These are phyloP conservation scores for Sphenodon punctatus DNA, from an alignment of 2,797 vertebrate genomes.

Conservation along the genomic window DNA sequence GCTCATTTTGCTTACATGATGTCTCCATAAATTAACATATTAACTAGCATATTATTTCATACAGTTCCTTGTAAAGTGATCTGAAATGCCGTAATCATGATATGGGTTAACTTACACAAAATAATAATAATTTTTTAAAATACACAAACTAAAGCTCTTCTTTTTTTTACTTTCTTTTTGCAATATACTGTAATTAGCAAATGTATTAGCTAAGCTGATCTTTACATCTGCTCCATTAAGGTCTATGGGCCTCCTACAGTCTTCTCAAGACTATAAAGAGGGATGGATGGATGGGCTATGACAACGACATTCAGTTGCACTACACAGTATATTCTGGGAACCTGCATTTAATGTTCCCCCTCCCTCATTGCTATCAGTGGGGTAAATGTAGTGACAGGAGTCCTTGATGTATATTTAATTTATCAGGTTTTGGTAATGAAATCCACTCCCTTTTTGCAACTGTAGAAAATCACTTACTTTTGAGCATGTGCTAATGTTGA, in stretches of 20 bases:
- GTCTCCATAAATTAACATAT: rapidly evolving
- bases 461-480: not conserved
- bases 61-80: not conserved
- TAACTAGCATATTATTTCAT: not conserved
- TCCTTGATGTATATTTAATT: too few relatives aligned
- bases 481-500: not conserved
- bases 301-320: not conserved
- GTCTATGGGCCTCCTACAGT: too few relatives aligned
- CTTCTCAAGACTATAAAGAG: too few relatives aligned
- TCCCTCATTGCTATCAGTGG: too few relatives aligned
- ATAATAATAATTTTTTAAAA: not conserved
- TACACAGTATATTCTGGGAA: not conserved
- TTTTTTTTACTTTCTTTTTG: too few relatives aligned
- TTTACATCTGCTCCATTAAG: too few relatives aligned
- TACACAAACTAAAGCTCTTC: too few relatives aligned
- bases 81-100: not conserved
- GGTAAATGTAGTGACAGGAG: too few relatives aligned
- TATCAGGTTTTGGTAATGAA: too few relatives aligned
- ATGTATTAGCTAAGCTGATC: too few relatives aligned
- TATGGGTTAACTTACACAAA: not conserved
- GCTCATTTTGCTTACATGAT: not conserved
- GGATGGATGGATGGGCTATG: too few relatives aligned
- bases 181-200: not conserved
- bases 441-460: not conserved
- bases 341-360: too few relatives aligned